Evolutionary conservation across 2,797 vertebrate species (phyloP).

Genomic region (Coluber constrictor): DNA sequence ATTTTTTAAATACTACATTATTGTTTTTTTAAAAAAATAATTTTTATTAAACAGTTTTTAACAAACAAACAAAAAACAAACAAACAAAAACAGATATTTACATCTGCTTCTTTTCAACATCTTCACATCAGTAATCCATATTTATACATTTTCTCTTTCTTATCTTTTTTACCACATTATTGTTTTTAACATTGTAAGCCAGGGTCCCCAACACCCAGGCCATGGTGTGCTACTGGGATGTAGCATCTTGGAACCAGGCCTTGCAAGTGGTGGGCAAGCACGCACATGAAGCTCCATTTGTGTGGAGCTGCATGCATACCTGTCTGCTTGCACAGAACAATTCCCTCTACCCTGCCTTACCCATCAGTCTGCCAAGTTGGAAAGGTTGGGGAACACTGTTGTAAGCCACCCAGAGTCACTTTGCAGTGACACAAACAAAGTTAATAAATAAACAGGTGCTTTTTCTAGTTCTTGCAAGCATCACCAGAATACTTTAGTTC

Average conservation of each 20-base stretch:
- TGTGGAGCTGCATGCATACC: not conserved
- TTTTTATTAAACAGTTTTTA: no score
- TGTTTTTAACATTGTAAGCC: not conserved
- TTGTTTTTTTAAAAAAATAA: no score
- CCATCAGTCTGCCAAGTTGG: not conserved
- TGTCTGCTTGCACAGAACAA: not conserved
- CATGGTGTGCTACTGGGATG: accelerated
- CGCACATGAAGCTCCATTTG: not conserved
- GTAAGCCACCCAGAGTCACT: not conserved
- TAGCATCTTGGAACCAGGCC: not conserved
- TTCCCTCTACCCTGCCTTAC: not conserved
- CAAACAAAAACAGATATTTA: no score
- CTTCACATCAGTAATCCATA: no score
- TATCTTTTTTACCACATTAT: not conserved
- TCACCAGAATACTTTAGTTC: not conserved
- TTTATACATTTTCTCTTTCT: not conserved
- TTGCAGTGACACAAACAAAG: not conserved
- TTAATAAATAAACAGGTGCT: not conserved
- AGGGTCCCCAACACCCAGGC: not conserved
- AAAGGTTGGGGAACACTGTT: not conserved
- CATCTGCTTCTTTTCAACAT: no score
- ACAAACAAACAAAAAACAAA: no score
- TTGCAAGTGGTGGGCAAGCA: not conserved
- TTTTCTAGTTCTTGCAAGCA: not conserved
- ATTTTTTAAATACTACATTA: not conserved